A percentile compares a stretch with the other conserved stretches of the same genome.
Conservation (phyloP, 2,888 invertebrate genomes). For the Cephonodes hylas region DNA sequence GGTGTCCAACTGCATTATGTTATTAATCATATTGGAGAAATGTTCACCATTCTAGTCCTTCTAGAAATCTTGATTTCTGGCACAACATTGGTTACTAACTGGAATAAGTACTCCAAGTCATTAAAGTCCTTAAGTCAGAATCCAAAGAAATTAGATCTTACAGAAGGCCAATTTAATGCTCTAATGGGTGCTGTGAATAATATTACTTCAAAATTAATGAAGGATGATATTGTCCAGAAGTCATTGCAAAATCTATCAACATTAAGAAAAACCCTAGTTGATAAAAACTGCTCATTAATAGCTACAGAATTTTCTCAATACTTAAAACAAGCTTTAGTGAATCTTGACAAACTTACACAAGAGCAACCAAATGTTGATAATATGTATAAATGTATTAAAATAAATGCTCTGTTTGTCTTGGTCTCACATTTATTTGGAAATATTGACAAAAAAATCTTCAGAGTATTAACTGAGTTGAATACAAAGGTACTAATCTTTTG, state of each 20-base stretch:
- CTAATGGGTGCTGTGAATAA: conserved; percentile 87
- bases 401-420: conserved; percentile 85
- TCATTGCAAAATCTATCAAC: conserved; percentile 67
- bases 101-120: conserved; percentile 89
- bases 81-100: conserved; percentile 78
- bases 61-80: conserved; percentile 83
- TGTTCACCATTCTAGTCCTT: conserved; percentile 83
- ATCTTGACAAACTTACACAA: conserved; percentile 80
- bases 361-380: conserved; percentile 76
- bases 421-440: conserved; percentile 87
- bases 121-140: conserved; percentile 85
- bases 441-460: conserved; percentile 88
- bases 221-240: conserved; percentile 86
- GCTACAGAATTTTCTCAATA: conserved; percentile 85
- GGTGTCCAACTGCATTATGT: conserved; percentile 72
- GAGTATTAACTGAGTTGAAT: conserved; percentile 87
- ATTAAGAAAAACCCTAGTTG: conserved; percentile 67
- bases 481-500: conserved; percentile 87
- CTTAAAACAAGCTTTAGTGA: conserved; percentile 82
- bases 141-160: conserved; percentile 81
- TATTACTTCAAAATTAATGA: conserved; percentile 84
- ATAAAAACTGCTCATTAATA: conserved; percentile 65
- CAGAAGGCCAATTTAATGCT: conserved; percentile 83
- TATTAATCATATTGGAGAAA: conserved; percentile 82
- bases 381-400: conserved; percentile 83